A percentile compares a stretch with the other conserved stretches of the same genome.
Conservation (phyloP, 2,113 vertebrate species). For the Chroicocephalus ridibundus region DNA sequence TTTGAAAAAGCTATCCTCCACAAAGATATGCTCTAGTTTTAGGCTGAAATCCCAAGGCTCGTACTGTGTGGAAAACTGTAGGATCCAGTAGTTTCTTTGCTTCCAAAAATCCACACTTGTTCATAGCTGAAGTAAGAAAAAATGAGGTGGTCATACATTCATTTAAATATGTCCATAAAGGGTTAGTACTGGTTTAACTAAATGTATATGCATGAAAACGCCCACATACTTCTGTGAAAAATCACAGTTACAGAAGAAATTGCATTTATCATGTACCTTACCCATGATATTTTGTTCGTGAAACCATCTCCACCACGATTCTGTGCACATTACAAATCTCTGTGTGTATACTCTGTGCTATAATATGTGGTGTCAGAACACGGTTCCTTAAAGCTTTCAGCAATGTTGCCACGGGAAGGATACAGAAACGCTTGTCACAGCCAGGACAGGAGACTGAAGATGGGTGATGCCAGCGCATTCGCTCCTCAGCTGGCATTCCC, state of each 20-base stretch:
- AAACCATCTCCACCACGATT: neutral
- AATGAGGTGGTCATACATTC: neutral
- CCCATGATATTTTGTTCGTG: neutral
- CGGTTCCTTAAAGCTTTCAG: neutral
- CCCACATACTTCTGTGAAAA: neutral
- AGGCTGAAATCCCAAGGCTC: neutral
- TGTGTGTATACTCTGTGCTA: neutral
- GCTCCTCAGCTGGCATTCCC: neutral
- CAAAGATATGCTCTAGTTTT: neutral
- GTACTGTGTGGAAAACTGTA: neutral
- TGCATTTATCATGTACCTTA: neutral
- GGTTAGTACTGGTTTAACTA: neutral
- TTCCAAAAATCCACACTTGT: neutral
- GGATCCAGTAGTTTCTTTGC: neutral
- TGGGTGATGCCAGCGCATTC: neutral
- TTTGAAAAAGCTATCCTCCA: neutral
- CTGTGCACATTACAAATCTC: neutral
- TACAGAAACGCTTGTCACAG: neutral
- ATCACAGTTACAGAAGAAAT: neutral
- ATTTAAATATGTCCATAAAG: neutral
- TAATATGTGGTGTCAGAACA: neutral
- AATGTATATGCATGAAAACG: neutral
- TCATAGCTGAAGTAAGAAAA: neutral
- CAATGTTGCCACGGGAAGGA: neutral
- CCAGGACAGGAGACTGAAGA: neutral